Evolutionary conservation across 2,888 invertebrate genomes (phyloP).

Genomic region (Cheilosia grossa): DNA sequence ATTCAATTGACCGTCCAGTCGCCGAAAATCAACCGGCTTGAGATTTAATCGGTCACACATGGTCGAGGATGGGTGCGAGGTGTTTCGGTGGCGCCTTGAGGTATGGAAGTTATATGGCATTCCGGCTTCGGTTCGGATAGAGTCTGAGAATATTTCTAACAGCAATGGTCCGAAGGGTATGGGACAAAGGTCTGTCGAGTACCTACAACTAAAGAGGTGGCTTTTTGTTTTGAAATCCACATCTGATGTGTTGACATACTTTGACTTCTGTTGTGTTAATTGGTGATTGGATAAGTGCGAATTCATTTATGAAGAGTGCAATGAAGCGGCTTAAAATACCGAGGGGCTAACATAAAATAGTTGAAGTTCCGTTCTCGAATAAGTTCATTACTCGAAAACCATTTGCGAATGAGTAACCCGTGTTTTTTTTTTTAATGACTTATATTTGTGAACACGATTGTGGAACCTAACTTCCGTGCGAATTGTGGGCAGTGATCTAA

Average conservation of each 20-base stretch:
- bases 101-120: slow-evolving; percentile 8
- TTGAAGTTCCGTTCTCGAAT: too few relatives aligned
- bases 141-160: neutral
- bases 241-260: neutral
- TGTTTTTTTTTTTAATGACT: too few relatives aligned
- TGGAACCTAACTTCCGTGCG: too few relatives aligned
- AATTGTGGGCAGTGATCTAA: too few relatives aligned
- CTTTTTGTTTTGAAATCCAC: neutral
- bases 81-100: slow-evolving; percentile 19
- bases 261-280: neutral
- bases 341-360: too few relatives aligned
- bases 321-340: too few relatives aligned
- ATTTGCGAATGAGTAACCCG: too few relatives aligned
- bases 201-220: neutral
- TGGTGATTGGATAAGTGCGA: neutral
- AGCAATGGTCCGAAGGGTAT: neutral
- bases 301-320: too few relatives aligned
- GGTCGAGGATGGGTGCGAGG: slow-evolving; percentile 34
- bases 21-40: slow-evolving; percentile 49
- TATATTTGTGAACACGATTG: too few relatives aligned
- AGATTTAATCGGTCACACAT: slow-evolving; percentile 52
- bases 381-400: too few relatives aligned
- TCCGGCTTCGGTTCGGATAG: neutral
- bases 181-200: neutral
- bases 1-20: slow-evolving; percentile 9